A percentile compares a stretch with the other conserved stretches of the same genome.
phyloP scores from a whole-genome alignment of 2,113 vertebrate genomes.

The Fregetta grallaria region DNA sequence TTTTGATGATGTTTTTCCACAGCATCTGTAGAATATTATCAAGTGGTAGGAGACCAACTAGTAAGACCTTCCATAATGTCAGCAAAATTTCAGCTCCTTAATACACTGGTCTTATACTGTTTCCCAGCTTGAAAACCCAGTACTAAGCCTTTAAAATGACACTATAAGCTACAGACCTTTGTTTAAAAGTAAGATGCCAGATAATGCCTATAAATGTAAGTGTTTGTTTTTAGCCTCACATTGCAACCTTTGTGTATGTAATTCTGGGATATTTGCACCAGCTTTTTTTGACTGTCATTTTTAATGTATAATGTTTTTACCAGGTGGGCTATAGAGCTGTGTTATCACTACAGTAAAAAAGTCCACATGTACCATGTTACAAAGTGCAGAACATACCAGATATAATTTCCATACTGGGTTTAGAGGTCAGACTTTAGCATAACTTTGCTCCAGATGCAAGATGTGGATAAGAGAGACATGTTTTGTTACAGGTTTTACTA shows the following conservation, averaged over 20 bases:
- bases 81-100: constrained; percentile 25
- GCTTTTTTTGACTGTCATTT: constrained; percentile 42
- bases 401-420: constrained; percentile 23
- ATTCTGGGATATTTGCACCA: not conserved
- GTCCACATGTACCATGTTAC: constrained; percentile 14
- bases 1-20: constrained; percentile 30
- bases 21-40: constrained; percentile 27
- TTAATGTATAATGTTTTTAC: constrained; percentile 53
- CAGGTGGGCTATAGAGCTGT: constrained; percentile 29
- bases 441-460: constrained; percentile 61
- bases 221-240: constrained; percentile 36
- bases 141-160: constrained; percentile 21
- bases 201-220: not conserved
- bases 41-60: not conserved
- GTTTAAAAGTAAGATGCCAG: constrained; percentile 29
- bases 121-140: constrained; percentile 1
- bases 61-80: constrained; percentile 46
- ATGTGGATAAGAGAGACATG: constrained; percentile 27
- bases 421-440: constrained; percentile 39
- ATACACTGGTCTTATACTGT: not conserved
- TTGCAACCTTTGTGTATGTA: not conserved
- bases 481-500: constrained; percentile 52
- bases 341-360: constrained; percentile 29
- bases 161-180: not conserved
- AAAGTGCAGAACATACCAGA: constrained; percentile 52